phyloP scores from a whole-genome alignment of 2,797 vertebrate genomes.

The Trichosurus vulpecula region DNA sequence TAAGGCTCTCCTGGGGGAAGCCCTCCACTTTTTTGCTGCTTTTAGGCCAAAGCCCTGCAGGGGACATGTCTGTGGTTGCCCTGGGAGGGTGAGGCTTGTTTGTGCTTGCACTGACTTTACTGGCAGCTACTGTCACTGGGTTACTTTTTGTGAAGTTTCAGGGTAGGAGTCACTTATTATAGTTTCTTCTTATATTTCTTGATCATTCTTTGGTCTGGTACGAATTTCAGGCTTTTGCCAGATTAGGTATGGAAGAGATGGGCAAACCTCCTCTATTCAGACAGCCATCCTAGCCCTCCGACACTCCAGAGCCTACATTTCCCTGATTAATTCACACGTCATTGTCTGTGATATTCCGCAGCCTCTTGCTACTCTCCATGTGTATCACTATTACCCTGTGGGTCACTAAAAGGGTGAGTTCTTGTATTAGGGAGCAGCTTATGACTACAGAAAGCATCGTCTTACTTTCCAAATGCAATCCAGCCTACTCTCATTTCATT shows the following conservation, averaged over 20 bases:
- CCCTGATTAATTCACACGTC: neutral
- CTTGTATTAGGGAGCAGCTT: neutral
- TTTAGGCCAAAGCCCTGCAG: neutral
- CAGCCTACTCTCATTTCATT: neutral
- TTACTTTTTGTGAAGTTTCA: neutral
- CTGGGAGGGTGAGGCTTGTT: neutral
- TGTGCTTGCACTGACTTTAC: neutral
- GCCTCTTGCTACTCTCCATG: neutral
- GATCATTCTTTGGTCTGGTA: neutral
- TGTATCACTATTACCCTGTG: neutral
- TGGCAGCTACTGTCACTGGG: neutral
- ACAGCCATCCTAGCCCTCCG: neutral
- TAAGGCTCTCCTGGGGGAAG: neutral
- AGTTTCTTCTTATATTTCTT: neutral
- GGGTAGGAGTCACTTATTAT: neutral
- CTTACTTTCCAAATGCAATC: neutral
- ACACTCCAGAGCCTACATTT: neutral
- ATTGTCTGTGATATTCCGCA: neutral
- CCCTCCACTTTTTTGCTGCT: neutral
- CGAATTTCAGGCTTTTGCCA: neutral
- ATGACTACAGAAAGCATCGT: neutral
- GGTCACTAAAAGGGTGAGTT: neutral
- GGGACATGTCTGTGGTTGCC: neutral
- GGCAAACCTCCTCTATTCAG: neutral
- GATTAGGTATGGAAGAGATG: neutral